Evolutionary conservation across 2,888 invertebrate genomes (phyloP), one percentile per base, ranked within the genome.

Genomic region (Lithophane socia): DNA sequence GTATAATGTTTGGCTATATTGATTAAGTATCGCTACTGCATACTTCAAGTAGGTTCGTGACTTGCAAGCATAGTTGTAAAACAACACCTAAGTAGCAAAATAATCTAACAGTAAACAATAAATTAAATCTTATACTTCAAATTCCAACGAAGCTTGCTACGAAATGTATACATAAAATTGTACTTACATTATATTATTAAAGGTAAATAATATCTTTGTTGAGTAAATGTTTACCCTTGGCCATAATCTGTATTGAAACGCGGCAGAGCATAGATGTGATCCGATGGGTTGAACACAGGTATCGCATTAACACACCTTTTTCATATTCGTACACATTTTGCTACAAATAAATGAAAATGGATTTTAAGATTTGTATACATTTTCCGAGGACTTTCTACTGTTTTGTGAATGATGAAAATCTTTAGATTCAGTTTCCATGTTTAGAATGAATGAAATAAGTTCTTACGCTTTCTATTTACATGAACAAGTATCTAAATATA

Each of bases 221-320:
- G 56, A 79, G 61, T 80, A 42, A 67, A 63, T 79, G 64, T 84
- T 80, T 72, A 67, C 44, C 12, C 77, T 5, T 37, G 37, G 37
- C 37, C 37, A 72, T 88, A 87, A 90, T 87, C 83, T 82, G 75
- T 69, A 78, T 82, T 77, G 74, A 77, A 77, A 84, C 76, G 66
- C 75, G 74, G 47, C 67, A 68, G 73, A 77, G 80, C 83, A 86
- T 85, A 80, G 80, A 81, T 76, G 69, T 74, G 77, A 85, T 84
- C 75, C 82, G 75, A 79, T 82, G 82, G 84, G 61, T 44, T 83
- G 73, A 77, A 87, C 84, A 87, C 77, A 78, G 73, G 73, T 81
- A 83, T 80, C 84, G 71, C 84, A 86, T 86, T 85, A 82, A 71
- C 74, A 70, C 78, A 82, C 85, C 82, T 83, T 84, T 86, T 87